Evolutionary conservation across 2,888 invertebrate genomes (phyloP).

Genomic region (Leucozona laternaria): DNA sequence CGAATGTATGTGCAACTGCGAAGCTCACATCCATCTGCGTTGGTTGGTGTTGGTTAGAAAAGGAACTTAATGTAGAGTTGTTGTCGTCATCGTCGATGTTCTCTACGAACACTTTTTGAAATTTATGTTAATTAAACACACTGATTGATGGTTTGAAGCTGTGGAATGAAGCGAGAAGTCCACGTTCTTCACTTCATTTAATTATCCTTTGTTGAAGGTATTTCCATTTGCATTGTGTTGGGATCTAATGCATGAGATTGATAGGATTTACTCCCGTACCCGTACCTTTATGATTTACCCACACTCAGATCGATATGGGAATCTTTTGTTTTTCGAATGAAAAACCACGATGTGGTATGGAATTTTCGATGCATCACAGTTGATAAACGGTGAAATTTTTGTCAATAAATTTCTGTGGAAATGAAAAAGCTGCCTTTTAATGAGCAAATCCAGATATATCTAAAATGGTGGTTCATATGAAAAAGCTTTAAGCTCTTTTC

Average conservation of each 20-base stretch:
- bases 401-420: not conserved
- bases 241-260: slow-evolving; percentile 20
- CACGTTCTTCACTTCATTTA: slow-evolving; percentile 66
- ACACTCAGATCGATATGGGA: not conserved
- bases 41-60: not conserved
- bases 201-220: slow-evolving; percentile 63
- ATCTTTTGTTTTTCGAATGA: not conserved
- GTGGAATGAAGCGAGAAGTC: slow-evolving; percentile 45
- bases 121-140: slow-evolving; percentile 75
- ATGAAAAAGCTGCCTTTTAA: no score
- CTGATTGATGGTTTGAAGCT: slow-evolving; percentile 64
- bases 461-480: not conserved
- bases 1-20: not conserved
- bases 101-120: slow-evolving; percentile 47
- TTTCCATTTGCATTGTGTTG: slow-evolving; percentile 3
- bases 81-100: not conserved
- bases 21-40: slow-evolving; percentile 1
- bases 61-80: slow-evolving; percentile 1
- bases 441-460: no score
- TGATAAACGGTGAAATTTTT: not conserved
- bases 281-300: no score
- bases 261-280: slow-evolving; percentile 5
- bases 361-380: not conserved
- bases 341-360: not conserved
- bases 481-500: not conserved